Percentiles rank a stretch among this genome's conserved stretches.
phyloP scores from a whole-genome alignment of 2,113 vertebrate species.

The Anarhynchus alexandrinus region DNA sequence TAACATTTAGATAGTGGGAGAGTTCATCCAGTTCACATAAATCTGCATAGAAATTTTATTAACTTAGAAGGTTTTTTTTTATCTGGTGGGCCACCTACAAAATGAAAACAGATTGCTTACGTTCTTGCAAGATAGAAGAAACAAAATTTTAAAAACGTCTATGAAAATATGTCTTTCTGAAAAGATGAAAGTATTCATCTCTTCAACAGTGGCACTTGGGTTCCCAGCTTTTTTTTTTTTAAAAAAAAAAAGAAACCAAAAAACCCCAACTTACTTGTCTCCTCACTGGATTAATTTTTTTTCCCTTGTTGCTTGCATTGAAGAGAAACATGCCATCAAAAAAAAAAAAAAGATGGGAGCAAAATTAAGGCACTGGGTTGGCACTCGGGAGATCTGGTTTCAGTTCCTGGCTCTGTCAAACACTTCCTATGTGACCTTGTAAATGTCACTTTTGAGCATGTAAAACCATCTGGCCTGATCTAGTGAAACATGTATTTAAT shows the following conservation, averaged over 20 bases:
- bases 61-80: conserved; percentile 33
- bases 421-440: conserved; percentile 61
- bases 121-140: not conserved
- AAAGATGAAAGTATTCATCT: not conserved
- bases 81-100: conserved; percentile 51
- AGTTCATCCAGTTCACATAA: conserved; percentile 28
- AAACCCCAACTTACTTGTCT: not conserved
- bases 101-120: not conserved
- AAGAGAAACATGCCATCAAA: not conserved
- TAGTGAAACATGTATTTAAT: conserved; percentile 61
- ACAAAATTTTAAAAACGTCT: not conserved
- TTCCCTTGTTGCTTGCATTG: not conserved
- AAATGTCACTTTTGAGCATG: conserved; percentile 58
- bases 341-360: not conserved
- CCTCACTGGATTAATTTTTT: not conserved
- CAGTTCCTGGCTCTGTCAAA: conserved; percentile 50
- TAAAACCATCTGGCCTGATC: conserved; percentile 62
- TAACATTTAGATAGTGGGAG: conserved; percentile 50
- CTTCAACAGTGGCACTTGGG: not conserved
- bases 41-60: conserved; percentile 39
- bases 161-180: not conserved
- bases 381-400: conserved; percentile 11
- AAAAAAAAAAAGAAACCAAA: too few relatives aligned
- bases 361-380: conserved; percentile 21
- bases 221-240: not conserved